Base-by-base conservation (phyloP, 2,888 invertebrate genomes). In the Bhutanitis thaidina region DNA sequence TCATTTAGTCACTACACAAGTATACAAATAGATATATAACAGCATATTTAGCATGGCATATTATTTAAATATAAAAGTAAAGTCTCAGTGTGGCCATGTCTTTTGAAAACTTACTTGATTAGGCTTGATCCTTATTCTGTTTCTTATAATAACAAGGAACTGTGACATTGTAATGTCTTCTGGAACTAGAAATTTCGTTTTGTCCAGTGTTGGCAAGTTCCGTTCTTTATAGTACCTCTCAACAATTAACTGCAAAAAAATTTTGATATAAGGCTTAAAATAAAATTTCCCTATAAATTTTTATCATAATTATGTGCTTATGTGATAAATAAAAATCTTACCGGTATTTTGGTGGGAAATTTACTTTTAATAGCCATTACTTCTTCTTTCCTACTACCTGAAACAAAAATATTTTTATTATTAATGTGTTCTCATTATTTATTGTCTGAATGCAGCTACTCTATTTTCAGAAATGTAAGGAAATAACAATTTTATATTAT, bases 111-210 rank as follows among this genome's bases (percentile, higher is more conserved):
- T 85, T 88, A 96, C 96, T 94, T 94, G 80, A 61, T 80, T 90
- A 15, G 90, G 85, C 61, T 84, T 80, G 37, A 90, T 80, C 67
- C 74, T 83, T 66, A 90, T 87, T 61, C 87, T 80, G 71, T 86
- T 90, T 55, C 90, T 71, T 56, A 97, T 94, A 54, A 97, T 95
- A 55, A 94, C 94, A 62, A 95, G 90, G 71, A 97, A 95, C 80
- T 97, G 96, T 43, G 96, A 96, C 93, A 97, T 95, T 0, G 96
- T 94, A 40, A 96, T 92, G 75, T 96, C 96, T 90, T 96, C 95
- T 1, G 97, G 97, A 10, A 97, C 96, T 66, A 97, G 83, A 82
- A 95, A 97, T 79, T 97, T 97, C 0, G 93, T 93, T 86, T 96
- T 97, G 74, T 96, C 95, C 75, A 97, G 73, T 10, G 92, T 77